phyloP scores from a whole-genome alignment of 1,140 invertebrate species.

The Stenopsyche tienmushanensis region DNA sequence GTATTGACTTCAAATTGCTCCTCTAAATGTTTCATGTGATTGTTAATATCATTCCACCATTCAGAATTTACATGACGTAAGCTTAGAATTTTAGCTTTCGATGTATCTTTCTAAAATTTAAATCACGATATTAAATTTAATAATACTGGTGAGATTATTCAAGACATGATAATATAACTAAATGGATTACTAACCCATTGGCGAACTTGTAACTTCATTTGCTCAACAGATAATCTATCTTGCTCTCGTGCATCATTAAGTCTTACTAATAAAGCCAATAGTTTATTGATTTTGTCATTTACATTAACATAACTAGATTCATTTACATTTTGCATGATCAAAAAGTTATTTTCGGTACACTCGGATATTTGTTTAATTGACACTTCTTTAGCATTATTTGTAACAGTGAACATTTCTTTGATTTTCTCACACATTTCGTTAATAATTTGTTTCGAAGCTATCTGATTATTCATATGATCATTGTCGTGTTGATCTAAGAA shows the following conservation, averaged over 20 bases:
- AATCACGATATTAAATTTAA: too few species aligned
- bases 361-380: neutral
- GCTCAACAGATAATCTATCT: constrained; percentile 34
- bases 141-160: too few species aligned
- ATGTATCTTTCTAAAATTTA: constrained; percentile 33
- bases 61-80: constrained; percentile 43
- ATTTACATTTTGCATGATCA: neutral
- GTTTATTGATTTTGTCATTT: neutral
- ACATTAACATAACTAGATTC: neutral
- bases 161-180: neutral
- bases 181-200: constrained; percentile 44
- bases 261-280: constrained; percentile 15
- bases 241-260: constrained; percentile 29
- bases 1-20: constrained; percentile 3
- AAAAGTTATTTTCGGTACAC: constrained; percentile 3
- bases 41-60: constrained; percentile 42
- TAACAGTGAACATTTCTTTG: constrained; percentile 42
- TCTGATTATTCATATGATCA: constrained; percentile 38
- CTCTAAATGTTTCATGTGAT: constrained; percentile 35
- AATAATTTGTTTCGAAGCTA: constrained; percentile 42
- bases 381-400: constrained; percentile 22
- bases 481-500: constrained; percentile 44
- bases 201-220: constrained; percentile 41
- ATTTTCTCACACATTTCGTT: constrained; percentile 42
- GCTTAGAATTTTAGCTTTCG: constrained; percentile 41